These are phyloP conservation scores for Eunapius fragilis DNA, from an alignment of 37 sponge, comb jelly and placozoan species.

Conservation along the genomic window DNA sequence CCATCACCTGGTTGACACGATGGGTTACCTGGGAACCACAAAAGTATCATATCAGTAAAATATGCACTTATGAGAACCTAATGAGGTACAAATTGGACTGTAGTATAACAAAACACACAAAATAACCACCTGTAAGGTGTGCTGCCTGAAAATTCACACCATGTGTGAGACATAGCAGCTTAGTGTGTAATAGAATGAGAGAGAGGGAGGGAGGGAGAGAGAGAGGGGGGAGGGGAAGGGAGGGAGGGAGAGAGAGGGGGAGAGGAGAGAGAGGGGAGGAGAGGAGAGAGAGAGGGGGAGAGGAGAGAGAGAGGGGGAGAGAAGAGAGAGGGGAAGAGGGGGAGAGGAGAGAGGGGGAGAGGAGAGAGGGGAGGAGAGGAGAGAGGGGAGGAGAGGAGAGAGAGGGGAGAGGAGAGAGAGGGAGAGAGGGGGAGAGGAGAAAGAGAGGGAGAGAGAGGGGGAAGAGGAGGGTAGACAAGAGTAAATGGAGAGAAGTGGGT, in stretches of 20 bases:
- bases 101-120: not conserved
- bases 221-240: not conserved
- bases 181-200: not conserved
- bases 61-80: not conserved
- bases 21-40: conserved; percentile 21
- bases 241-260: not conserved
- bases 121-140: not conserved
- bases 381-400: conserved; percentile 12
- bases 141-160: not conserved
- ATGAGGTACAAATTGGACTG: not conserved
- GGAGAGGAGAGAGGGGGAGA: too few species aligned
- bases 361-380: not conserved
- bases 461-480: not conserved
- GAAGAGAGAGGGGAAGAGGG: not conserved
- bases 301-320: not conserved
- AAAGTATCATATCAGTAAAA: not conserved
- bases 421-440: not conserved
- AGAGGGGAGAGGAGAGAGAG: not conserved
- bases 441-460: not conserved
- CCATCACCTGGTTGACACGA: conserved; percentile 32
- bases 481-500: not conserved
- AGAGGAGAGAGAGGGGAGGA: not conserved
- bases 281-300: not conserved
- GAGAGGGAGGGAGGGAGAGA: not conserved
- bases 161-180: not conserved